Evolutionary conservation across 2,797 vertebrate species (phyloP).

Genomic region (Pantherophis vulpinus): DNA sequence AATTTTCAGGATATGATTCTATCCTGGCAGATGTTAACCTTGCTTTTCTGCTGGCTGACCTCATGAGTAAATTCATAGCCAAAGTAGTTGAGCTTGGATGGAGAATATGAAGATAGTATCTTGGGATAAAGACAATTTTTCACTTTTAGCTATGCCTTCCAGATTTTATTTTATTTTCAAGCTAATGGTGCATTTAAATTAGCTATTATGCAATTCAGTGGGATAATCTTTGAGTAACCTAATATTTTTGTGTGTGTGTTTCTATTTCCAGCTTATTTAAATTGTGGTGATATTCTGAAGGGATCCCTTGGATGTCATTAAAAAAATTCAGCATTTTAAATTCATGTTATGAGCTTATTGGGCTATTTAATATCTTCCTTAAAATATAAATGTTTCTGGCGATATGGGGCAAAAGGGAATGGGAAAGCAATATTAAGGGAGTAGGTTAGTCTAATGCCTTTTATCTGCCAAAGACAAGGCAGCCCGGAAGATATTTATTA

Average conservation of each 20-base stretch:
- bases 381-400: constrained; percentile 37
- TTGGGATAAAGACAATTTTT: not conserved
- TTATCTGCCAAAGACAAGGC: constrained; percentile 60
- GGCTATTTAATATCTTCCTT: constrained; percentile 42
- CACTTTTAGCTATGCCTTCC: not conserved
- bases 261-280: constrained; percentile 21
- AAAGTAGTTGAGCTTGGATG: not conserved
- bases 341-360: constrained; percentile 20
- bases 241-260: not conserved
- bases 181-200: not conserved
- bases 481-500: constrained; percentile 68
- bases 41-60: not conserved
- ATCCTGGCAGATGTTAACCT: not conserved
- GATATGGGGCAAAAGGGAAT: constrained; percentile 34
- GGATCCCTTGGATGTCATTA: constrained; percentile 14
- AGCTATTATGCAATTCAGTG: not conserved
- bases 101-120: not conserved
- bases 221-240: not conserved
- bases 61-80: not conserved
- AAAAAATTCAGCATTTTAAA: constrained; percentile 38
- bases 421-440: constrained; percentile 40
- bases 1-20: not conserved
- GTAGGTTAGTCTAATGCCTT: constrained; percentile 42
- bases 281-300: constrained; percentile 19
- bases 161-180: not conserved